Evolutionary conservation across 2,888 invertebrate genomes (phyloP), one percentile per base, ranked within the genome.

Genomic region (Microplitis manilae): DNA sequence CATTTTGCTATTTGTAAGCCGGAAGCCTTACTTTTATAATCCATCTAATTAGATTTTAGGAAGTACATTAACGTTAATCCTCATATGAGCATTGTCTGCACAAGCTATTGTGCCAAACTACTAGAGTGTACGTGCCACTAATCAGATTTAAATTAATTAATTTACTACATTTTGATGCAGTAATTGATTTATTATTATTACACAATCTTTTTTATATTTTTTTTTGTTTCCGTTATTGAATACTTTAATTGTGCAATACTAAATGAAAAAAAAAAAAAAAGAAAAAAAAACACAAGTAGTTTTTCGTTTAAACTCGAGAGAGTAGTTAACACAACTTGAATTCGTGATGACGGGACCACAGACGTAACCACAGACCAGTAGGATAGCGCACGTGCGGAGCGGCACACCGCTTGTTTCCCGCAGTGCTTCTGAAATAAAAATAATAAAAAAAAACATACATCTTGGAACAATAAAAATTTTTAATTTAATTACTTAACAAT

Each of bases 271-370:
- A 20, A 39, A 59, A 39, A 41, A 62, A 74, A 67, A 65, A 74
- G 62, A 17, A 77, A 50, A 70, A 30, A 20, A 70, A n/a, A 75
- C 9, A 41, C 17, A 40, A 62, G n/a, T 60, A 40, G 41, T 73
- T 73, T 20, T 73, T 73, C 40, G 20, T 20, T 73, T 41, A 62
- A 60, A 9, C 61, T 71, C 38, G 30, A 40, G 62, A 41, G 68
- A 68, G 68, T 41, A 68, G 75, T 75, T 75, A 69, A 50, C 75
- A 39, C 75, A 75, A 68, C 62, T 75, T 68, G 75, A 75, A 62
- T 75, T 62, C 75, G 62, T 40, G 75, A 61, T 61, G 59, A 68
- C 59, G 73, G 68, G 60, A 73, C 73, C 73, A 39, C 73, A 73
- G 71, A 62, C 40, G 62, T 40, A 71, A 71, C 61, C 71, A n/a